Evolutionary conservation across 2,888 invertebrate genomes (phyloP).

Genomic region (Heliconius charithonia): DNA sequence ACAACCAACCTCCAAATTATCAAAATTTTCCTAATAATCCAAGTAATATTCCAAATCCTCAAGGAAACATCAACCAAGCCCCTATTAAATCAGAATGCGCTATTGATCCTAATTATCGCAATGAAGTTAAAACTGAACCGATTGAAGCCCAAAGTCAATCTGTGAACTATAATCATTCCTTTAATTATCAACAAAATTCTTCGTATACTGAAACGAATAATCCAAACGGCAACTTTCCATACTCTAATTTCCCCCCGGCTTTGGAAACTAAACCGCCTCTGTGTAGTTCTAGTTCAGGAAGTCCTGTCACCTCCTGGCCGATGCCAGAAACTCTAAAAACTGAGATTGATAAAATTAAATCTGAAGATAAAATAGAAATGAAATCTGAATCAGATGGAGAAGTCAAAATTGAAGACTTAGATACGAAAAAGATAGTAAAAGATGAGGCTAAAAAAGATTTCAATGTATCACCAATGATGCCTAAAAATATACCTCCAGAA

Average conservation of each 20-base stretch:
- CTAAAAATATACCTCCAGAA: conserved; percentile 49
- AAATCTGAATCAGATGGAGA: conserved; percentile 82
- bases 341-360: conserved; percentile 74
- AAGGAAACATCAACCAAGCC: conserved; percentile 51
- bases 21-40: conserved; percentile 64
- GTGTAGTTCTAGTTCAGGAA: conserved; percentile 70
- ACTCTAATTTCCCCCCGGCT: conserved; percentile 64
- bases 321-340: conserved; percentile 73
- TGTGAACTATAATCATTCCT: conserved; percentile 60
- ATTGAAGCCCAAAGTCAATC: conserved; percentile 55
- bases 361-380: conserved; percentile 75
- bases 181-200: conserved; percentile 63
- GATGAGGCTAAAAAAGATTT: conserved; percentile 66
- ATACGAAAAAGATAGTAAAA: conserved; percentile 76
- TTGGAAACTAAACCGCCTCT: conserved; percentile 74
- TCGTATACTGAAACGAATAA: conserved; percentile 60
- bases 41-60: conserved; percentile 48
- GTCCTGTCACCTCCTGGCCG: conserved; percentile 75
- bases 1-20: conserved; percentile 63
- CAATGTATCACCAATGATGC: conserved; percentile 33
- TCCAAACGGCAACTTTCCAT: conserved; percentile 63
- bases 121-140: conserved; percentile 62
- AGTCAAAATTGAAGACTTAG: conserved; percentile 80
- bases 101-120: conserved; percentile 53
- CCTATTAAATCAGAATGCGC: conserved; percentile 58